Base-by-base conservation (phyloP, 2,797 vertebrate genomes). In the Phoebastria nigripes region DNA sequence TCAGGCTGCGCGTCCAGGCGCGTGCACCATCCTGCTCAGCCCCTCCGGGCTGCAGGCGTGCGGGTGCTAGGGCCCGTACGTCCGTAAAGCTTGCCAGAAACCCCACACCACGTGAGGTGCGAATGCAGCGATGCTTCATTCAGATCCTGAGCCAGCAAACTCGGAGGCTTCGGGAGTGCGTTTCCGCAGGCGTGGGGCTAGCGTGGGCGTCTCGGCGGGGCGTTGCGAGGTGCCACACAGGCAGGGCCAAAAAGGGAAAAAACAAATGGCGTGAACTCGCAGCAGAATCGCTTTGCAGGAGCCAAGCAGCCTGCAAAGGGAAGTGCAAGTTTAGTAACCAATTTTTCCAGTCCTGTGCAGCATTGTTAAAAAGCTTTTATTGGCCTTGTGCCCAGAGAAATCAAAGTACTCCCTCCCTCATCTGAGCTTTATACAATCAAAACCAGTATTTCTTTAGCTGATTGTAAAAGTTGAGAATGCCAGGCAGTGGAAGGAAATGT, bases 361-460 rank as follows among this genome's bases (percentile, higher is more conserved):
- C 83, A 94, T 96, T 97, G 93, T 96, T 89, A 55, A 93, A 93
- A 93, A 92, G 95, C 96, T 96, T 95, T 96, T 63, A 35, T 74
- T 97, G 96, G 94, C 94, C n/a, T 62, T 15, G 42, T 6, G 93
- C 96, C 96, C 69, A 37, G 69, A 51, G 95, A 87, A 96, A 97
- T 95, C 95, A 94, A 93, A 94, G 93, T 47, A 13, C 59, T 81
- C 61, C 62, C 61, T 95, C 88, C 84, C 54, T 90, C 93, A 17
- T 78, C 65, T 80, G 87, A 69, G 89, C 87, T 80, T 93, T 82
- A 41, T 65, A 76, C 90, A 95, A 74, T 92, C 72, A 82, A 94
- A 91, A 2, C 74, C 87, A 72, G 76, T 42, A 78, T 93, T 95
- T 86, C 89, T 94, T 80, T 62, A 90, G 81, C 65, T 82, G 81